A percentile compares a stretch with the other conserved stretches of the same genome.
Conservation (phyloP, 2,888 invertebrate genomes). For the Ormia ochracea region DNA sequence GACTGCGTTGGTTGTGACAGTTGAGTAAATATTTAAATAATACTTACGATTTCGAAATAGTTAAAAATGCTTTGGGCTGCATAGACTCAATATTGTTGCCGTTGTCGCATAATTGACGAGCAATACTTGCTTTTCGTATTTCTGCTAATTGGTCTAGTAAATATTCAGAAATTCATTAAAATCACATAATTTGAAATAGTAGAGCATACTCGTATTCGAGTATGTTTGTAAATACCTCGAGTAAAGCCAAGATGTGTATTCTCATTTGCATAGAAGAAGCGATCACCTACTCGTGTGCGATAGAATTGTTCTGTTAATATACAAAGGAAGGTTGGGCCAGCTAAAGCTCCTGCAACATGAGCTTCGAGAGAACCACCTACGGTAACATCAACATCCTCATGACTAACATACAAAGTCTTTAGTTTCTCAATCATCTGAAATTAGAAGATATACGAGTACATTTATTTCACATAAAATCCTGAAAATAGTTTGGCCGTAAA, state of each 20-base stretch:
- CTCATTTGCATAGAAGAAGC: constrained; percentile 89
- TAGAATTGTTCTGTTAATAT: constrained; percentile 92
- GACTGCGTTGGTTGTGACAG: no score
- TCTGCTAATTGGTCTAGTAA: constrained; percentile 83
- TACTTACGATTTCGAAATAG: constrained; percentile 80
- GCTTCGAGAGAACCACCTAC: constrained; percentile 89
- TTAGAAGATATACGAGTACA: no score
- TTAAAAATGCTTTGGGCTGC: constrained; percentile 83
- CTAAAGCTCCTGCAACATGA: constrained; percentile 85
- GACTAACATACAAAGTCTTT: constrained; percentile 81
- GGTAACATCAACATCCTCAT: constrained; percentile 90
- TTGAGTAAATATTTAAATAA: background rate
- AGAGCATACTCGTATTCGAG: no score
- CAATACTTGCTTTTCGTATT: constrained; percentile 86
- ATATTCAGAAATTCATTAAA: background rate
- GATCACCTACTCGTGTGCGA: constrained; percentile 89
- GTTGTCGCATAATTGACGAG: constrained; percentile 89
- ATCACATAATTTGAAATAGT: background rate
- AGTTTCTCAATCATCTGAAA: constrained; percentile 80
- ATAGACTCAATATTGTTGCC: constrained; percentile 82
- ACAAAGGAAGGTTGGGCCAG: constrained; percentile 93
- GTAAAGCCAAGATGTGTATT: constrained; percentile 82
- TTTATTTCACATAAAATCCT: no score
- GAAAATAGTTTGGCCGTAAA: no score
- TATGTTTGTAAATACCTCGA: constrained; percentile 65